Percentiles rank a stretch among this genome's conserved stretches.
phyloP scores from a whole-genome alignment of 2,888 invertebrate species.

The Trachelus iudaicus region DNA sequence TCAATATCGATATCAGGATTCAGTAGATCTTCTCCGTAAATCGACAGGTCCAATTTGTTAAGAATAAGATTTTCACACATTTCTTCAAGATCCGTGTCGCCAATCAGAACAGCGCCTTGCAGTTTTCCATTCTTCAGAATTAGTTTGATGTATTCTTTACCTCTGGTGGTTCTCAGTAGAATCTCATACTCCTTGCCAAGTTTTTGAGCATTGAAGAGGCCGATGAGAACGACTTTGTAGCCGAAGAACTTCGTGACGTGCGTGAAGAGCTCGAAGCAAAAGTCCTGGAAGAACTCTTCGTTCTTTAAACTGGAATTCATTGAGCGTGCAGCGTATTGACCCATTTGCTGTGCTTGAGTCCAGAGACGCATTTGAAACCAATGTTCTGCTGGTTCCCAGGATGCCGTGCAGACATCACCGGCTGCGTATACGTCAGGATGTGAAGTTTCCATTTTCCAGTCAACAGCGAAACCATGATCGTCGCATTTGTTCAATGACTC shows the following conservation, averaged over 20 bases:
- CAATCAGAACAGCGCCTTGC: constrained; percentile 95
- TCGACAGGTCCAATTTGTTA: constrained; percentile 89
- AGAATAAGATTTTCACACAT: constrained; percentile 98
- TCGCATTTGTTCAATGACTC: constrained; percentile 67
- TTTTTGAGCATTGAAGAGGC: constrained; percentile 93
- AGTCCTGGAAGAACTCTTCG: constrained; percentile 83
- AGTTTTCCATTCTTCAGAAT: constrained; percentile 85
- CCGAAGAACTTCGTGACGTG: constrained; percentile 97
- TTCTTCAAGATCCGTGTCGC: constrained; percentile 97
- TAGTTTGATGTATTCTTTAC: constrained; percentile 87
- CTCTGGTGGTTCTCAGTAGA: constrained; percentile 84
- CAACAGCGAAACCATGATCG: constrained; percentile 88
- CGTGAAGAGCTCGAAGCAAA: constrained; percentile 97
- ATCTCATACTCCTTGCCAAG: constrained; percentile 85
- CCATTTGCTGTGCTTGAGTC: constrained; percentile 99
- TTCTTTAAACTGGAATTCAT: constrained; percentile 77
- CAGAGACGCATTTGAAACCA: constrained; percentile 97
- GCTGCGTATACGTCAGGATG: constrained; percentile 87
- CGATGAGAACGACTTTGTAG: constrained; percentile 90
- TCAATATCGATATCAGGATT: constrained; percentile 98
- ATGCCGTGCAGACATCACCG: constrained; percentile 92
- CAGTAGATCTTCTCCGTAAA: constrained; percentile 90
- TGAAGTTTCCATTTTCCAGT: constrained; percentile 87
- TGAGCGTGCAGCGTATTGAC: constrained; percentile 89
- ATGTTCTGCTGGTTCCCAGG: constrained; percentile 80